Percentiles rank a stretch among this genome's conserved stretches.
These are phyloP conservation scores for Eurytoma californica DNA, from an alignment of 2,888 invertebrate genomes.

Conservation along the genomic window DNA sequence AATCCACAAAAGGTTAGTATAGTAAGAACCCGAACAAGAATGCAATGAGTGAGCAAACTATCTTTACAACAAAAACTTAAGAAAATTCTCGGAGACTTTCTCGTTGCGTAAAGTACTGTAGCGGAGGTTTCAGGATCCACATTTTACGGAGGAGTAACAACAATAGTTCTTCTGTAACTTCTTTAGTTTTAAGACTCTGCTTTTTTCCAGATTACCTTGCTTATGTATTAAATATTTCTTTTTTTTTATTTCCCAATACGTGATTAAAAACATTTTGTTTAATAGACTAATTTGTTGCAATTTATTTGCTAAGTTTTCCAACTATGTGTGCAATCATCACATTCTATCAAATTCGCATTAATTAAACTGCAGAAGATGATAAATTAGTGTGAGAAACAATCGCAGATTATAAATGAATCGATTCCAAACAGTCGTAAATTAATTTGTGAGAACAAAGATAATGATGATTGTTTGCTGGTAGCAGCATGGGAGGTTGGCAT, in stretches of 20 bases:
- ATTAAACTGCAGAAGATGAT: not conserved
- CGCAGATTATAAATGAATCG: too few relatives aligned
- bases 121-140: not conserved
- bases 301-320: not conserved
- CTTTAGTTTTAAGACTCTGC: not conserved
- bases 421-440: not conserved
- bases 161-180: not conserved
- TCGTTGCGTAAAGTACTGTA: slow-evolving; percentile 38
- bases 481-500: not conserved
- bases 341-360: not conserved
- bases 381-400: not conserved
- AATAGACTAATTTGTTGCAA: not conserved
- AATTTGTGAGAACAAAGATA: not conserved
- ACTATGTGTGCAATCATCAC: not conserved
- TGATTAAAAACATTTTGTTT: not conserved
- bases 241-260: not conserved
- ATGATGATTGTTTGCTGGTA: slow-evolving; percentile 11
- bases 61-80: not conserved
- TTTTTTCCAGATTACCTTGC: not conserved
- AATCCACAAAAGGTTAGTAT: not conserved
- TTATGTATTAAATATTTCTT: not conserved
- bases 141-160: not conserved
- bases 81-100: slow-evolving; percentile 41
- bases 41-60: too few relatives aligned
- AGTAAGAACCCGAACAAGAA: too few relatives aligned